Conservation (phyloP, 2,888 invertebrate genomes). For the Microctonus brassicae region DNA sequence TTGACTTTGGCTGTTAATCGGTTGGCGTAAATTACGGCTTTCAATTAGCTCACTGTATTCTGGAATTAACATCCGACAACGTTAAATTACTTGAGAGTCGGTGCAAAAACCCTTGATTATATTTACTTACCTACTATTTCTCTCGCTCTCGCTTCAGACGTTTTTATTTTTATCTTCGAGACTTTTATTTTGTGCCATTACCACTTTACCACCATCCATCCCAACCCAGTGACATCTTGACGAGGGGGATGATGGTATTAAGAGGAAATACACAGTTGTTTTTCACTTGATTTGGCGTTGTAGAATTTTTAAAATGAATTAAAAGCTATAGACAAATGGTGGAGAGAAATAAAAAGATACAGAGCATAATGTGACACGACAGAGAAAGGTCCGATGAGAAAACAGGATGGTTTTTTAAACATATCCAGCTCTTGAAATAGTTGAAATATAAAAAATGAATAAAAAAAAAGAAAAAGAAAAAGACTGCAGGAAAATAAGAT, state of each 20-base stretch:
- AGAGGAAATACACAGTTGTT: constrained; percentile 1
- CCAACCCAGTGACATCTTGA: neutral
- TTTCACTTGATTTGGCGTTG: constrained; percentile 4
- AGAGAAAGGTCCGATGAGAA: neutral
- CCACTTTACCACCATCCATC: neutral
- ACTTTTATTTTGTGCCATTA: neutral
- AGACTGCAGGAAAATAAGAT: constrained; percentile 2
- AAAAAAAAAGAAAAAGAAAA: constrained; percentile 18
- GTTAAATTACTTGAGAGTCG: constrained; percentile 6
- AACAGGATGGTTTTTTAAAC: neutral
- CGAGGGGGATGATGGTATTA: neutral
- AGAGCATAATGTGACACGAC: neutral
- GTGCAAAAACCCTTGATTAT: neutral
- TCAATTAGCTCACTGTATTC: constrained; percentile 41
- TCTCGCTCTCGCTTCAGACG: neutral
- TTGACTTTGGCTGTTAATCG: constrained; percentile 2
- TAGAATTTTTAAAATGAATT: neutral
- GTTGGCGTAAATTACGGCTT: constrained; percentile 38
- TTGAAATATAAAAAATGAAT: constrained; percentile 19
- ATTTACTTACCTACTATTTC: neutral
- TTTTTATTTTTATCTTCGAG: neutral
- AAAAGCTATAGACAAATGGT: neutral
- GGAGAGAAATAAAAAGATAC: neutral
- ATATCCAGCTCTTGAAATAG: neutral
- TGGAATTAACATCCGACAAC: constrained; percentile 38